A percentile compares a stretch with the other conserved stretches of the same genome.
Evolutionary conservation across 1,140 invertebrate species (phyloP).

Genomic region (Leptinotarsa undecemlineata): DNA sequence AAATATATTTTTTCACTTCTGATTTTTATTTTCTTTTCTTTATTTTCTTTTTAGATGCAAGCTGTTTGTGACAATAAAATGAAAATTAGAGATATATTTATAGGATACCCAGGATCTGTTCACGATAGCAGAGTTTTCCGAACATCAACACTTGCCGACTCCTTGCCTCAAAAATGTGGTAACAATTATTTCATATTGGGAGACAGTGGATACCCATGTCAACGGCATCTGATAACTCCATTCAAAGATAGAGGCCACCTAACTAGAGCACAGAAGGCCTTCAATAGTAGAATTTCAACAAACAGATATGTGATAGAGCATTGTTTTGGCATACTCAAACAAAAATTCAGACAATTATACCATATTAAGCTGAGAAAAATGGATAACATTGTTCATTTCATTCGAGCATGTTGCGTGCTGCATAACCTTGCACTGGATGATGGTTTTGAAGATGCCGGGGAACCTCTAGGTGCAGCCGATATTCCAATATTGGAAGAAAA

Average conservation of each 20-base stretch:
- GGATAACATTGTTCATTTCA: constrained; percentile 11
- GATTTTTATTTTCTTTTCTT: constrained; percentile 21
- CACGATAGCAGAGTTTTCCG: constrained; percentile 43
- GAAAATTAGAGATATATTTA: constrained; percentile 39
- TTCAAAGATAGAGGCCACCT: constrained; percentile 30
- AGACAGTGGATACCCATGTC: constrained; percentile 32
- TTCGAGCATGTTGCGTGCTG: constrained; percentile 11
- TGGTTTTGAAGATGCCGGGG: background rate
- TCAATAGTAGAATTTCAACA: constrained; percentile 28
- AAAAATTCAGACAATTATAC: constrained; percentile 33
- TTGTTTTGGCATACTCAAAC: constrained; percentile 36
- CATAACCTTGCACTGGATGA: constrained; percentile 15
- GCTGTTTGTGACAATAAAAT: constrained; percentile 35
- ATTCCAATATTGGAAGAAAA: too few relatives aligned
- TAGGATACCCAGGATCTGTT: constrained; percentile 42
- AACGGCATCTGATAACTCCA: constrained; percentile 28
- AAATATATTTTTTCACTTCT: background rate
- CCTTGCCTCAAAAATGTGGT: constrained; percentile 26
- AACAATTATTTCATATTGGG: constrained; percentile 28
- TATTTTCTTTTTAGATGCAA: constrained; percentile 34
- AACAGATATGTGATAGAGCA: constrained; percentile 34
- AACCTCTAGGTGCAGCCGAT: too few relatives aligned
- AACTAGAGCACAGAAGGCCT: constrained; percentile 26
- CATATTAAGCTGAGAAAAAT: constrained; percentile 33
- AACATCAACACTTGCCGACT: constrained; percentile 18